A percentile compares a stretch with the other conserved stretches of the same genome.
Conservation (phyloP, 2,888 invertebrate species). For the Mycalesis mineus region DNA sequence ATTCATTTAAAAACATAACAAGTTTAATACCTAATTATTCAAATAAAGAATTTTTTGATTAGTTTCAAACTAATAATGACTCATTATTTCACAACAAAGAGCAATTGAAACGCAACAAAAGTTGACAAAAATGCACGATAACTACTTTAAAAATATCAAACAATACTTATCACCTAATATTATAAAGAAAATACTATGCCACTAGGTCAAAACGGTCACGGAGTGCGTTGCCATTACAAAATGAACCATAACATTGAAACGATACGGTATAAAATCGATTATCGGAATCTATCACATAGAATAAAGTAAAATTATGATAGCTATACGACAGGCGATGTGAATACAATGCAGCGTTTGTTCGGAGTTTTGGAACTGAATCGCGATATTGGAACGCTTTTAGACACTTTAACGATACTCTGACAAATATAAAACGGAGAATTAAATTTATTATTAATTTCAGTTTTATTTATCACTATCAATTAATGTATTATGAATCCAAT, state of each 20-base stretch:
- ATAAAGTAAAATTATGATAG: conserved; percentile 24
- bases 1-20: too few relatives aligned
- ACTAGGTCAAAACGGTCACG: conserved; percentile 24
- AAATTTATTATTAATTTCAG: too few relatives aligned
- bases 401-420: not conserved
- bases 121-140: not conserved
- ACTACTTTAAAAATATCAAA: too few relatives aligned
- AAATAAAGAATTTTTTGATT: too few relatives aligned
- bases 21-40: too few relatives aligned
- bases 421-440: too few relatives aligned
- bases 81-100: not conserved
- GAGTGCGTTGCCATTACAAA: not conserved
- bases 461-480: too few relatives aligned
- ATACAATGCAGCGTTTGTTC: conserved; percentile 17
- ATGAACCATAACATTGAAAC: not conserved
- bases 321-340: conserved; percentile 17
- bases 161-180: conserved; percentile 13
- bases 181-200: conserved; percentile 17
- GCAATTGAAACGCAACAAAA: not conserved
- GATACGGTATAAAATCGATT: not conserved
- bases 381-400: not conserved
- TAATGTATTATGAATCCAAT: too few relatives aligned
- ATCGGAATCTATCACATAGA: not conserved
- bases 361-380: not conserved
- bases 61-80: too few relatives aligned